Percentiles rank a stretch among this genome's conserved stretches.
Evolutionary conservation across 1,140 invertebrate genomes (phyloP).

Genomic region (Macrocentrus cingulum): DNA sequence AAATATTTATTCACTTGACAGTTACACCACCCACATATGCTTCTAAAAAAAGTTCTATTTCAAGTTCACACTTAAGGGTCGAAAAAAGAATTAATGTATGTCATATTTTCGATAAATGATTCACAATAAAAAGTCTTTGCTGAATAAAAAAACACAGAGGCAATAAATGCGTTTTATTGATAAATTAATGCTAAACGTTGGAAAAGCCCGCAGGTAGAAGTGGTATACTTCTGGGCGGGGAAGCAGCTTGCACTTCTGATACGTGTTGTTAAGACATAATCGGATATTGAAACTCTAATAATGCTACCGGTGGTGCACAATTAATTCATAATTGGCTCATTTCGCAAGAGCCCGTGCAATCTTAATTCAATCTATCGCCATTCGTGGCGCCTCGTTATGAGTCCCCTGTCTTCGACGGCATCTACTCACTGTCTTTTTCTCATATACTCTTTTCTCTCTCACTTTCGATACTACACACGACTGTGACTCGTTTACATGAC

Average conservation of each 20-base stretch:
- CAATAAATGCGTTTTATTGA: background rate
- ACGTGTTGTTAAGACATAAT: slow-evolving; percentile 54
- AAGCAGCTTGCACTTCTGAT: slow-evolving; percentile 33
- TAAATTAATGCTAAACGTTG: no score
- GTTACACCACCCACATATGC: no score
- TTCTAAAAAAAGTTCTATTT: no score
- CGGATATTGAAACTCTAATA: slow-evolving; percentile 52
- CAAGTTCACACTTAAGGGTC: no score
- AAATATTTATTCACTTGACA: no score
- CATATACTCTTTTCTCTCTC: background rate
- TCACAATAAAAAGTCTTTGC: no score
- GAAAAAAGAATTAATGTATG: no score
- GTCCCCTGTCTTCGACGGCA: slow-evolving; percentile 28
- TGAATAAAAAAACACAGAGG: slow-evolving; percentile 8
- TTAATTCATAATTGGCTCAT: slow-evolving; percentile 60
- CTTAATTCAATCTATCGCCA: slow-evolving; percentile 60
- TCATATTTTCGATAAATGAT: no score
- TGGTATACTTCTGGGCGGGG: slow-evolving; percentile 26
- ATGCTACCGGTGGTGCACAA: slow-evolving; percentile 47
- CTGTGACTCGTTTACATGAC: background rate
- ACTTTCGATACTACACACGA: slow-evolving; percentile 9
- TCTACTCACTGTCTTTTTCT: background rate
- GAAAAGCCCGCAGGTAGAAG: slow-evolving; percentile 18
- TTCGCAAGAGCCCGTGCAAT: slow-evolving; percentile 49
- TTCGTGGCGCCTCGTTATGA: slow-evolving; percentile 50